phyloP scores from a whole-genome alignment of 1,140 invertebrate species.

The Pinna nobilis region DNA sequence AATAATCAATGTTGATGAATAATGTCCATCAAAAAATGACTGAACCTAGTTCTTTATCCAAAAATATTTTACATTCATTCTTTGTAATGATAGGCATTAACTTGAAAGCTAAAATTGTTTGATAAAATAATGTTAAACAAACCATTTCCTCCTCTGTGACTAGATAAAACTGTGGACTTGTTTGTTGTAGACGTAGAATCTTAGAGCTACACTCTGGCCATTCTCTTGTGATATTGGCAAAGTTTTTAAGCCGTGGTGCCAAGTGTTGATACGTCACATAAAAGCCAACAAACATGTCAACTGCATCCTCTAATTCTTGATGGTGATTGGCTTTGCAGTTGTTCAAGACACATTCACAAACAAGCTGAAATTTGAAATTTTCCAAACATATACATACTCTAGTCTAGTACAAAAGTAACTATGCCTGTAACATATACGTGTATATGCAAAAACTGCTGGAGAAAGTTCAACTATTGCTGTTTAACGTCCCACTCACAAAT shows the following conservation, averaged over 20 bases:
- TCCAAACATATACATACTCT: background rate
- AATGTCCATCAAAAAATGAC: too few species aligned
- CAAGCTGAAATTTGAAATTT: conserved; percentile 16
- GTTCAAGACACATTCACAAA: conserved; percentile 24
- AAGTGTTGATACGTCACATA: conserved; percentile 28
- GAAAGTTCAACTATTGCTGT: too few species aligned
- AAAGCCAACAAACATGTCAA: conserved; percentile 24
- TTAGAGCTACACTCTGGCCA: conserved; percentile 38
- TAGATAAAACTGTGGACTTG: conserved; percentile 29
- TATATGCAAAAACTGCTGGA: too few species aligned
- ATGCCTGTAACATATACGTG: too few species aligned
- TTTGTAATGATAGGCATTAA: too few species aligned
- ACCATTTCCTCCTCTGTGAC: conserved; percentile 49
- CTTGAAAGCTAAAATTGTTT: too few species aligned
- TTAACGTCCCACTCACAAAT: too few species aligned
- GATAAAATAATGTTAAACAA: conserved; percentile 10
- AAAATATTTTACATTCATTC: too few species aligned
- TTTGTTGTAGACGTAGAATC: conserved; percentile 34
- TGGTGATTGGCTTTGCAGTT: background rate
- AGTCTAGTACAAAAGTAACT: background rate
- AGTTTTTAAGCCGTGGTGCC: conserved; percentile 28
- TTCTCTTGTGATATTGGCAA: conserved; percentile 30
- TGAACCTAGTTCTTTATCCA: too few species aligned
- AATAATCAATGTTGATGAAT: too few species aligned
- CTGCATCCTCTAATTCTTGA: conserved; percentile 4